These are phyloP conservation scores for Drosophila punjabiensis DNA, from an alignment of 1,140 invertebrate species.

Conservation along the genomic window DNA sequence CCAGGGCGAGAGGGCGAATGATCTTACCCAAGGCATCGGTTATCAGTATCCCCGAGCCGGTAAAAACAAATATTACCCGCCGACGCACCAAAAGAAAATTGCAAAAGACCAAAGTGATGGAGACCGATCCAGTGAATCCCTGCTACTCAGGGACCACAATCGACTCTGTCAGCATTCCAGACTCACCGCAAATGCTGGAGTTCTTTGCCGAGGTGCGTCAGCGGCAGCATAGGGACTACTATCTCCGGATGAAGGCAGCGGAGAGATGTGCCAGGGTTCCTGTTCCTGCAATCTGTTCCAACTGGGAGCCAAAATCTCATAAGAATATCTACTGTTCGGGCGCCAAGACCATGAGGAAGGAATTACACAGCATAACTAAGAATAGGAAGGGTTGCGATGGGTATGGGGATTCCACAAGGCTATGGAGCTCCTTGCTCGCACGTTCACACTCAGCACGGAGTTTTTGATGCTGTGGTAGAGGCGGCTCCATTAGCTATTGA, in stretches of 20 bases:
- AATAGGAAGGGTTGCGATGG: not conserved
- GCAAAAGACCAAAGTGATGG: not conserved
- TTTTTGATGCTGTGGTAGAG: not conserved
- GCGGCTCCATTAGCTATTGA: not conserved
- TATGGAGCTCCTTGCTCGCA: conserved; percentile 6
- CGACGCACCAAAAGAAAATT: not conserved
- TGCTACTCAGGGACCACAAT: not conserved
- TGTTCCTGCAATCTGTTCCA: not conserved
- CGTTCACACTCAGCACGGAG: conserved; percentile 1
- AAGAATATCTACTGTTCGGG: conserved; percentile 31
- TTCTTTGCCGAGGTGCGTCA: conserved; percentile 36
- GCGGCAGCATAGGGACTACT: conserved; percentile 33
- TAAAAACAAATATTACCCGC: not conserved
- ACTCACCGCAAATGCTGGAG: conserved; percentile 31
- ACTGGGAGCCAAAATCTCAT: not conserved
- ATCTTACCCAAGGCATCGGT: too few relatives aligned
- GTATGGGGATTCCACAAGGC: conserved; percentile 1
- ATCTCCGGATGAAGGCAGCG: conserved; percentile 17
- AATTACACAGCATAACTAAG: not conserved
- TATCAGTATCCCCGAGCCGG: too few relatives aligned
- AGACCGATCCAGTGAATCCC: not conserved
- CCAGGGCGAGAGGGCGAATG: too few relatives aligned
- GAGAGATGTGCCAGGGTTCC: not conserved
- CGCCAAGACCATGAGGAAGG: not conserved
- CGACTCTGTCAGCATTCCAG: not conserved